Percentiles rank a stretch among this genome's conserved stretches.
These are phyloP conservation scores for Parasteatoda tepidariorum DNA, from an alignment of 1,140 invertebrate species.

Conservation along the genomic window DNA sequence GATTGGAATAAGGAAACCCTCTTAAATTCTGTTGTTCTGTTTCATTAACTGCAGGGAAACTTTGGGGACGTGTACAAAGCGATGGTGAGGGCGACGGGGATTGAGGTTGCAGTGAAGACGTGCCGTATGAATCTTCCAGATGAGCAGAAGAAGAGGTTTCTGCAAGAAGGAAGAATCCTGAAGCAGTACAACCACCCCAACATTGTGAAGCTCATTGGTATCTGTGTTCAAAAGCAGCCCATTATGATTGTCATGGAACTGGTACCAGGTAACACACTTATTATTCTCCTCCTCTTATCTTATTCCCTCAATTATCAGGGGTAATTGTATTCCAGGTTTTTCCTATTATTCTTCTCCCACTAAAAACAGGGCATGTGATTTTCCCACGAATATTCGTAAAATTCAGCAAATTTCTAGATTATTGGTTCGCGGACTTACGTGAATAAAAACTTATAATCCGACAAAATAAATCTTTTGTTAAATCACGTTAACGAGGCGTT, in stretches of 20 bases:
- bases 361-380: no score
- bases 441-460: no score
- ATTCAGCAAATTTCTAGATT: no score
- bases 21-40: no score
- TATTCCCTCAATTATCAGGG: no score
- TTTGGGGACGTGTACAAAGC: constrained; percentile 98
- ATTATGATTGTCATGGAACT: constrained; percentile 99
- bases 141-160: constrained; percentile 95
- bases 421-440: no score
- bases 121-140: constrained; percentile 93
- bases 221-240: constrained; percentile 97
- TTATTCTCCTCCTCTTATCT: neutral
- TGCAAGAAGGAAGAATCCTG: constrained; percentile 94
- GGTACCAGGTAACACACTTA: constrained; percentile 78
- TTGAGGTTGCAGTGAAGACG: constrained; percentile 95
- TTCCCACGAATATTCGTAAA: no score
- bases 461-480: no score
- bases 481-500: no score
- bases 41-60: constrained; percentile 87
- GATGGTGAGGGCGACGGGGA: constrained; percentile 81
- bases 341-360: no score
- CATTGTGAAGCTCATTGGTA: constrained; percentile 95
- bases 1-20: no score
- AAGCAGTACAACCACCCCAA: constrained; percentile 98
- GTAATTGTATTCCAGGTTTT: no score